These are phyloP conservation scores for Phaenicophaeus curvirostris DNA, from an alignment of 2,797 vertebrate species.

Conservation along the genomic window DNA sequence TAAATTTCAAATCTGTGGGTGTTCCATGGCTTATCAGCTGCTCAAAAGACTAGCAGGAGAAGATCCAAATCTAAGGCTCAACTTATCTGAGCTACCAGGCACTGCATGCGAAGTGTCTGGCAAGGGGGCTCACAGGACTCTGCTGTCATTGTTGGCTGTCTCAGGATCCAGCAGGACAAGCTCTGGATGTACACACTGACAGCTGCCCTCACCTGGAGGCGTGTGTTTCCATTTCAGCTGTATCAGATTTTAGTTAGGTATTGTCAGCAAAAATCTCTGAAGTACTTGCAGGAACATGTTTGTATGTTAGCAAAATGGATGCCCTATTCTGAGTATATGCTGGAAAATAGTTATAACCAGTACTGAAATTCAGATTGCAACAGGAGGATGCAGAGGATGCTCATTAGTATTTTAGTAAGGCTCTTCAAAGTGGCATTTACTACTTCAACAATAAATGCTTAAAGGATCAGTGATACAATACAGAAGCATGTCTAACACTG, in stretches of 20 bases:
- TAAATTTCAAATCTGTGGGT: conserved; percentile 39
- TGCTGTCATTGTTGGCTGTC: not conserved
- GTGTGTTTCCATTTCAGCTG: not conserved
- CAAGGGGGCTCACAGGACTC: not conserved
- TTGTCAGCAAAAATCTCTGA: not conserved
- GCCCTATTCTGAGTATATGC: not conserved
- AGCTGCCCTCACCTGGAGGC: not conserved
- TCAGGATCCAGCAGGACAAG: not conserved
- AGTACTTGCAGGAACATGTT: not conserved
- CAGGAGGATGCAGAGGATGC: not conserved
- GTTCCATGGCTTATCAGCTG: not conserved
- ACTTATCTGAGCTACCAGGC: not conserved
- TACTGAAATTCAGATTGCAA: not conserved
- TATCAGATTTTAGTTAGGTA: not conserved
- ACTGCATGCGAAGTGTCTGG: fast-evolving
- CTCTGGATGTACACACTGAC: not conserved
- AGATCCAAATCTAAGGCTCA: not conserved
- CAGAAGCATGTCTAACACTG: not conserved
- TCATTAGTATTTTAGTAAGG: not conserved
- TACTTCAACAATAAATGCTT: not conserved
- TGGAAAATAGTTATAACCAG: not conserved
- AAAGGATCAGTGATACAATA: not conserved
- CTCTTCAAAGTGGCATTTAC: not conserved
- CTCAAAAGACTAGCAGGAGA: not conserved
- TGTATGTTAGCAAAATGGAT: not conserved